Evolutionary conservation across 2,797 vertebrate species (phyloP).

Genomic region (Ptychobarbus kaznakovi): DNA sequence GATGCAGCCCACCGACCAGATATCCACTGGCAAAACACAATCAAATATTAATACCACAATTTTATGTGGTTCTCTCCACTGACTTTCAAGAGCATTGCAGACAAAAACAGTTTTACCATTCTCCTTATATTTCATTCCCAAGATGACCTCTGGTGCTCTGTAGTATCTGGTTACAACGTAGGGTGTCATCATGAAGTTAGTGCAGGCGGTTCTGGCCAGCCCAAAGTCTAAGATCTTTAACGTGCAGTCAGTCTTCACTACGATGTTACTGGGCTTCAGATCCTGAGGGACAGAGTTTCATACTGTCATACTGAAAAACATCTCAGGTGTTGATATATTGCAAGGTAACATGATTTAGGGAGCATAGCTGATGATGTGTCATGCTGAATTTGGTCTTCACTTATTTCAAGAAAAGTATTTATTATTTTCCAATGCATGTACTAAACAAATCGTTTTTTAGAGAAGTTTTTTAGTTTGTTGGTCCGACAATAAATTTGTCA

Average conservation of each 20-base stretch:
- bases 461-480: not conserved
- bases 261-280: slow-evolving; percentile 98
- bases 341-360: not conserved
- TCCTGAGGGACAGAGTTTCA: slow-evolving; percentile 76
- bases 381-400: not conserved
- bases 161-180: slow-evolving; percentile 98
- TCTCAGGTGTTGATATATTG: not conserved
- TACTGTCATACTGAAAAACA: not conserved
- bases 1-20: slow-evolving; percentile 99
- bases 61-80: slow-evolving; percentile 25
- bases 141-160: slow-evolving; percentile 94
- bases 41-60: slow-evolving; percentile 40
- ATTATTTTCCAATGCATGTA: not conserved
- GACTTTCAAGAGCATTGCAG: slow-evolving; percentile 33
- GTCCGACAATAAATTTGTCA: not conserved
- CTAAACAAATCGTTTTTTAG: not conserved
- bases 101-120: slow-evolving; percentile 82
- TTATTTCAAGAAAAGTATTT: not conserved
- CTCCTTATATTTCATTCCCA: slow-evolving; percentile 98
- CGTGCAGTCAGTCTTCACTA: slow-evolving; percentile 96
- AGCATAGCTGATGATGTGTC: slow-evolving; percentile 13
- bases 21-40: slow-evolving; percentile 87
- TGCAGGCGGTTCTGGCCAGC: slow-evolving; percentile 93
- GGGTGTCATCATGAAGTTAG: slow-evolving; percentile 99
- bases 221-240: slow-evolving; percentile 98